A percentile compares a stretch with the other conserved stretches of the same genome.
Evolutionary conservation across 2,888 invertebrate genomes (phyloP).

Genomic region (Ennomos erosarius): DNA sequence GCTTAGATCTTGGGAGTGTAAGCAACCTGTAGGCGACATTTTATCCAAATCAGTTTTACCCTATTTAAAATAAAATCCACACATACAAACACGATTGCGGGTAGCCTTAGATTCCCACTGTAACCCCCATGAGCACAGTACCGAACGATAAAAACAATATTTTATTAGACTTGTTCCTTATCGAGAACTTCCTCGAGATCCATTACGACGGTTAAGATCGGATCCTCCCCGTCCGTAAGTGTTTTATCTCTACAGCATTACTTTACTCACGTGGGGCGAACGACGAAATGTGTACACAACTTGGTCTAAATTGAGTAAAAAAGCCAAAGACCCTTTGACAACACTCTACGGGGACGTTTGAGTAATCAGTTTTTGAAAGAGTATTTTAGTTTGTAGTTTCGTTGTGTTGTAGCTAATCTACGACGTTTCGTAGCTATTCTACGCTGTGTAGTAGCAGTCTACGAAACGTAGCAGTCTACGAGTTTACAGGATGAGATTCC

Average conservation of each 20-base stretch:
- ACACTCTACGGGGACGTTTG: neutral
- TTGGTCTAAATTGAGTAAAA: slow-evolving; percentile 2
- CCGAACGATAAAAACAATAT: neutral
- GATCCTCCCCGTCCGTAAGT: slow-evolving; percentile 13
- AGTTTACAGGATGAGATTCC: no score
- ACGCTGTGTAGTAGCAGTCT: no score
- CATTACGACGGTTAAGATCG: slow-evolving; percentile 27
- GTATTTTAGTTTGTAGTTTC: neutral
- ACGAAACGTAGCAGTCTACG: no score
- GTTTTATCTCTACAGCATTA: slow-evolving; percentile 17
- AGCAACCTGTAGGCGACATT: no score
- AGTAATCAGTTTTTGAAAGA: neutral
- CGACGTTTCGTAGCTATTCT: neutral
- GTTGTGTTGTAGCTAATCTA: neutral
- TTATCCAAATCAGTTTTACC: no score
- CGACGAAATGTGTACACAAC: neutral
- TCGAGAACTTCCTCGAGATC: slow-evolving; percentile 33
- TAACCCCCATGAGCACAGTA: neutral
- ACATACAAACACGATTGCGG: no score
- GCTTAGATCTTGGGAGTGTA: no score
- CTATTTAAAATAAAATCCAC: no score
- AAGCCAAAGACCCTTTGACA: neutral
- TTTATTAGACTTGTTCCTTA: slow-evolving; percentile 11
- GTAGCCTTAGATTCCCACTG: no score
- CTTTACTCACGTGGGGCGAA: slow-evolving; percentile 12